A percentile compares a stretch with the other conserved stretches of the same genome.
Conservation (phyloP, 2,888 invertebrate genomes). For the Camponotus fellah region DNA sequence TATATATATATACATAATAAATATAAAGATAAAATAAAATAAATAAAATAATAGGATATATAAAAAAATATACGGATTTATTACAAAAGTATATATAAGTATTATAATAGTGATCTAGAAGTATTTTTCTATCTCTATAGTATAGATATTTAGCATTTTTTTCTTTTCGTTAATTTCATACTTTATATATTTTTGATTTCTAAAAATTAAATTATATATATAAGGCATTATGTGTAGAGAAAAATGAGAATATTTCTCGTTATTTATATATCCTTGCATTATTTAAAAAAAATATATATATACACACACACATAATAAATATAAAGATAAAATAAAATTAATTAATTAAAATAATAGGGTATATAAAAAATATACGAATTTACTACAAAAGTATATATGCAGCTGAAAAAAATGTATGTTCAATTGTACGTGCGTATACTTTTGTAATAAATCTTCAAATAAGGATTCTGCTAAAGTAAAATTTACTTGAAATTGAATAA, state of each 20-base stretch:
- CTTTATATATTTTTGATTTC: neutral
- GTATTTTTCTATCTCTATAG: neutral
- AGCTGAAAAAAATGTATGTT: neutral
- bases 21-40: too few relatives aligned
- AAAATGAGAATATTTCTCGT: neutral
- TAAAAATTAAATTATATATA: neutral
- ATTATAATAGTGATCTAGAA: neutral
- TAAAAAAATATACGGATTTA: too few relatives aligned
- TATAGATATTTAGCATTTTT: neutral
- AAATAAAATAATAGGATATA: too few relatives aligned
- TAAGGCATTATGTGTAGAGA: neutral
- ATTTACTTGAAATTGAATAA: constrained; percentile 15
- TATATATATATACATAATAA: too few relatives aligned
- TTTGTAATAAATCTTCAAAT: constrained; percentile 6
- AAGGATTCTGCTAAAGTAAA: neutral
- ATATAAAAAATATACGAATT: too few relatives aligned
- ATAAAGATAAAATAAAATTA: too few relatives aligned
- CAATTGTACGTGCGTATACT: neutral
- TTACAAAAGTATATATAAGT: too few relatives aligned
- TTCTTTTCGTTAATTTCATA: neutral
- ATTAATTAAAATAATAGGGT: too few relatives aligned
- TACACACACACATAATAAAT: too few relatives aligned
- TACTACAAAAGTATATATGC: too few relatives aligned
- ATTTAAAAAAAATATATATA: neutral
- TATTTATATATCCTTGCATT: neutral